Base-by-base conservation (phyloP, 2,888 invertebrate genomes). In the Cremastobaeus sp. region DNA sequence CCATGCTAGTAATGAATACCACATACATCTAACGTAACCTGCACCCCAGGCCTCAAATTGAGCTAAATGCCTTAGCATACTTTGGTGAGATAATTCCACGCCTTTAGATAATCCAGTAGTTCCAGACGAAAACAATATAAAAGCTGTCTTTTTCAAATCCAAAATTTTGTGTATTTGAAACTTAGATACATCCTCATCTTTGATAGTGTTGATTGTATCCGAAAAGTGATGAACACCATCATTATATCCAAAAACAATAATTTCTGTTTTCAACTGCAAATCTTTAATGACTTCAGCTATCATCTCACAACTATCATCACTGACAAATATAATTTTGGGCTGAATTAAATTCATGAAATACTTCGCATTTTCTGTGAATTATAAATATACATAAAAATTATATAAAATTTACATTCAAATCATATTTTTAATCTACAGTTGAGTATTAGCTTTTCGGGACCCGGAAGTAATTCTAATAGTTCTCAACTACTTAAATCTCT, bases 71-170 rank as follows among this genome's bases (percentile, higher is more conserved):
- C 59, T 50, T 18, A 79, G 32, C 8, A 84, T 14, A 5, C 70
- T 43, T 9, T 69, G 28, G 41, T 85, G 81, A 2, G 84, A 77
- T 3, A 83, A 48, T 1, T 81, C 76, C 1, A 82, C 81, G 2
- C 81, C 84, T n/a, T 86, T 86, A 0, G 86, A 82, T 3, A 80
- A 14, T 0, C 85, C 86, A 0, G 84, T 85, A 0, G 83, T 84
- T 0, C 86, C 86, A 0, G 86, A 86, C 0, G 86, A 83, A 25
- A 81, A 85, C 2, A 85, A 9, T 3, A 86, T 78, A 3, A 79
- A 6, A 0, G 78, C 80, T 0, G 80, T 77, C 8, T 78, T 45
- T 2, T 70, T 62, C 0, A 62, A 20, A 21, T 78, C 30, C 0
- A 65, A n/a, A 6, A 79, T 70, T 34, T 75, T 32, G 3, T 12